These are phyloP conservation scores for Euplagia quadripunctaria DNA, from an alignment of 2,888 invertebrate genomes.

Conservation along the genomic window DNA sequence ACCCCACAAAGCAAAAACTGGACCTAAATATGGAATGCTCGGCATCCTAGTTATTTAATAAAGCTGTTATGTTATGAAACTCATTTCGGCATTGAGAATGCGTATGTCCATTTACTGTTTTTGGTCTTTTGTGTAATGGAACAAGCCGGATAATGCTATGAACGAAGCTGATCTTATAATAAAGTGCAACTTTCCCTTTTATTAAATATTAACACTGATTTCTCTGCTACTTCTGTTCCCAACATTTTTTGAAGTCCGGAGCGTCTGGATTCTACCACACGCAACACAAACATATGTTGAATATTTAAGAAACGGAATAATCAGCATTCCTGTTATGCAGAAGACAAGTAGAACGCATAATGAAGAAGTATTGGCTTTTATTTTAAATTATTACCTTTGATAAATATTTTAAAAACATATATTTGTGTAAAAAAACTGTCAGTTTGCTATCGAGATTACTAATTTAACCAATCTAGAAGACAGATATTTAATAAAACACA, in stretches of 20 bases:
- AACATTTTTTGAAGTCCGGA: not conserved
- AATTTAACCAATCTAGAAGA: not conserved
- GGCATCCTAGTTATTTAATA: slow-evolving; percentile 50
- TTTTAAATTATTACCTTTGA: not conserved
- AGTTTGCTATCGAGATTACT: too few species aligned
- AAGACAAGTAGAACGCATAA: not conserved
- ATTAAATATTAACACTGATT: not conserved
- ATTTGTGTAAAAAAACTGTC: too few species aligned
- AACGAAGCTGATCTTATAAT: not conserved
- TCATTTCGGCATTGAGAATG: slow-evolving; percentile 47
- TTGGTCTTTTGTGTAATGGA: slow-evolving; percentile 26
- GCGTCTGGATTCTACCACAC: too few species aligned
- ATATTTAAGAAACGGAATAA: not conserved
- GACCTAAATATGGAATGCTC: slow-evolving; percentile 33
- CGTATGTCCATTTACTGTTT: slow-evolving; percentile 42
- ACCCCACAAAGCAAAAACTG: slow-evolving; percentile 50
- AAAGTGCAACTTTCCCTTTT: not conserved
- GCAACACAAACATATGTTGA: not conserved
- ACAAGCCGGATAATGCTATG: slow-evolving; percentile 7
- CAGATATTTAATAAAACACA: slow-evolving; percentile 11
- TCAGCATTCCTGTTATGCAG: not conserved
- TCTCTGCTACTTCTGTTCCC: not conserved
- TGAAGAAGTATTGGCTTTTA: not conserved
- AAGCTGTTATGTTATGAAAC: slow-evolving; percentile 50
- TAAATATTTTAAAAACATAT: too few species aligned